Base-by-base conservation (phyloP, 1,140 invertebrate genomes). In the Drosophila punjabiensis region DNA sequence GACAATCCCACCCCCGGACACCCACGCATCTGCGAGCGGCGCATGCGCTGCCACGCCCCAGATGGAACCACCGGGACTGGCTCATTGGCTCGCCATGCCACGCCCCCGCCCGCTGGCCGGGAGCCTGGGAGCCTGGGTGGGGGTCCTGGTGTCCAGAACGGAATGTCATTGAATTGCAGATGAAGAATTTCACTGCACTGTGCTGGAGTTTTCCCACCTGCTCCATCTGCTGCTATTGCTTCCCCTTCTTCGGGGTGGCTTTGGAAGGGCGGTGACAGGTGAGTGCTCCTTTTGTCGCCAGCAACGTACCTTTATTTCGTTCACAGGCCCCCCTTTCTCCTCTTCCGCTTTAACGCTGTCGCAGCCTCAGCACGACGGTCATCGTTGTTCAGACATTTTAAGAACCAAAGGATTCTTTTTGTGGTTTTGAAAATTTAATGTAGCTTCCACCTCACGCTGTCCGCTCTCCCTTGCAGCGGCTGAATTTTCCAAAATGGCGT, bases 161-260 rank as follows among this genome's bases (percentile, higher is more conserved):
- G 82, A 90, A 90, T 90, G 79, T 86, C 76, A 91, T 90, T 90
- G 82, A 90, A 90, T 90, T 86, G 86, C 50, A 90, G 81, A 90
- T 90, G 82, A 91, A 82, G 86, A 82, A 90, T 90, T 90, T 90
- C 87, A 90, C 82, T 86, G 85, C 86, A 82, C 67, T 89, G 82
- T 67, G 76, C 82, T 77, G 87, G 87, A 86, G 86, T 90, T 90
- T 85, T 30, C 9, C 65, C 45, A 41, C 30, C 33, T 28, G 35
- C 28, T n/a, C 48, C 35, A 41, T 30, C n/a, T 53, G 50, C n/a
- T 10, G 13, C 13, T 24, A 18, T 14, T 24, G 33, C 5, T 10
- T 43, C 30, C 30, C 9, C 18, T 6, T 1, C 8, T 32, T 39
- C 8, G 3, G 14, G 60, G 18, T 8, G n/a, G n/a, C 18, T 66